Conservation (phyloP, 2,797 vertebrate genomes). For the Sebastes diaconus region DNA sequence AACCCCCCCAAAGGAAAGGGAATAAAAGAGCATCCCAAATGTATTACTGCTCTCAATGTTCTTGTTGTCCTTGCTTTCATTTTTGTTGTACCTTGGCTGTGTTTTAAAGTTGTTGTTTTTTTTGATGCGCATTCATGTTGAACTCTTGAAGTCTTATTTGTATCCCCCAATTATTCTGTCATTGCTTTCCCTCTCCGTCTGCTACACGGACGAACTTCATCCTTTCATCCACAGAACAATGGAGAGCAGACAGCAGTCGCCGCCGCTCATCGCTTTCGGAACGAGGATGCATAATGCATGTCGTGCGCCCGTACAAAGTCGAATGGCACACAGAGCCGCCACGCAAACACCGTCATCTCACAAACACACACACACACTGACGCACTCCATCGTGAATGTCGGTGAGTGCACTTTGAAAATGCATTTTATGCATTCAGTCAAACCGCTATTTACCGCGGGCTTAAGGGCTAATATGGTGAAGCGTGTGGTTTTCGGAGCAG, state of each 20-base stretch:
- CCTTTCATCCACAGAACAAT: constrained; percentile 29
- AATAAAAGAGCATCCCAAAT: neutral
- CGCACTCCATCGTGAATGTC: neutral
- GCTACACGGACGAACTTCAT: neutral
- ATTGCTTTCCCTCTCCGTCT: neutral
- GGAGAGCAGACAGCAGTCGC: neutral
- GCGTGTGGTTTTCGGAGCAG: neutral
- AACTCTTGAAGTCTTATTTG: neutral
- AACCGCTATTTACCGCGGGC: constrained; percentile 7
- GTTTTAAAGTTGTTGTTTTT: neutral
- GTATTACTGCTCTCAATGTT: neutral
- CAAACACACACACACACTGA: neutral
- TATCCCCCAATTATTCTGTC: neutral
- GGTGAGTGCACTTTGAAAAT: neutral
- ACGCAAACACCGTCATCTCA: neutral
- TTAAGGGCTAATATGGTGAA: neutral
- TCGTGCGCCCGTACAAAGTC: neutral
- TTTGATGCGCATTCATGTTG: neutral
- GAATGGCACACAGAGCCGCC: neutral
- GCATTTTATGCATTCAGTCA: constrained; percentile 9
- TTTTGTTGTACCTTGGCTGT: neutral
- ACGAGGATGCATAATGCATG: constrained; percentile 16
- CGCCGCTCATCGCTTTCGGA: neutral
- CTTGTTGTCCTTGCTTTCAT: neutral
- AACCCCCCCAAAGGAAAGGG: too few species aligned